Evolutionary conservation across 1,140 invertebrate genomes (phyloP).

Genomic region (Drosophila virilis): DNA sequence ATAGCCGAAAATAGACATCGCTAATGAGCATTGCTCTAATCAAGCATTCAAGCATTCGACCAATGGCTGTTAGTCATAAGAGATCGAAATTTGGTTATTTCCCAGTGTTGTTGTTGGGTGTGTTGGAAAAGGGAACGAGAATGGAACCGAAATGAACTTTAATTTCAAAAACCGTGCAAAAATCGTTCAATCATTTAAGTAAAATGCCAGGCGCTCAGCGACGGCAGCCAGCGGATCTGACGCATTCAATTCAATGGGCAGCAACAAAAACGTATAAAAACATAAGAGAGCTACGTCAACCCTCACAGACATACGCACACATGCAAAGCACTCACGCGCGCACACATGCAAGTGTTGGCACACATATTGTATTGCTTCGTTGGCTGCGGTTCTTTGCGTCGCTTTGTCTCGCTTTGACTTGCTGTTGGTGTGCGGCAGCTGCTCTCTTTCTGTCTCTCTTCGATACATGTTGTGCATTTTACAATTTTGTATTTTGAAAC

Average conservation of each 20-base stretch:
- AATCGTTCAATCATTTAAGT: slow-evolving; percentile 82
- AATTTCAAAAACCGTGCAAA: slow-evolving; percentile 78
- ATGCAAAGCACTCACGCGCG: background rate
- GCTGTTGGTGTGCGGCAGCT: background rate
- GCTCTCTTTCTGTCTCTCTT: slow-evolving; percentile 34
- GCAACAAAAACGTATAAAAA: slow-evolving; percentile 22
- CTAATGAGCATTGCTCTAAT: background rate
- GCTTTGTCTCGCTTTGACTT: slow-evolving; percentile 39
- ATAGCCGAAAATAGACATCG: background rate
- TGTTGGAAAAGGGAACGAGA: slow-evolving; percentile 39
- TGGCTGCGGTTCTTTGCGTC: slow-evolving; percentile 27
- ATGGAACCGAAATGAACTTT: slow-evolving; percentile 61
- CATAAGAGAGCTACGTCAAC: slow-evolving; percentile 43
- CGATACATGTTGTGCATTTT: slow-evolving; percentile 34
- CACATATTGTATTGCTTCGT: slow-evolving; percentile 8
- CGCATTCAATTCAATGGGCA: slow-evolving; percentile 62
- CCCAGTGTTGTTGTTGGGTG: background rate
- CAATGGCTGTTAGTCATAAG: slow-evolving; percentile 13
- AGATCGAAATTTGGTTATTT: slow-evolving; percentile 14
- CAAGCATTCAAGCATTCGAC: background rate
- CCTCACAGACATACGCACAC: slow-evolving; percentile 18
- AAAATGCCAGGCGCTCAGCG: slow-evolving; percentile 60
- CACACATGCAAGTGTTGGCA: background rate
- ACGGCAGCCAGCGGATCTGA: slow-evolving; percentile 19
- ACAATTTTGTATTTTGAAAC: slow-evolving; percentile 54